Evolutionary conservation across 1,140 invertebrate species (phyloP).

Genomic region (Heliconius melpomene): DNA sequence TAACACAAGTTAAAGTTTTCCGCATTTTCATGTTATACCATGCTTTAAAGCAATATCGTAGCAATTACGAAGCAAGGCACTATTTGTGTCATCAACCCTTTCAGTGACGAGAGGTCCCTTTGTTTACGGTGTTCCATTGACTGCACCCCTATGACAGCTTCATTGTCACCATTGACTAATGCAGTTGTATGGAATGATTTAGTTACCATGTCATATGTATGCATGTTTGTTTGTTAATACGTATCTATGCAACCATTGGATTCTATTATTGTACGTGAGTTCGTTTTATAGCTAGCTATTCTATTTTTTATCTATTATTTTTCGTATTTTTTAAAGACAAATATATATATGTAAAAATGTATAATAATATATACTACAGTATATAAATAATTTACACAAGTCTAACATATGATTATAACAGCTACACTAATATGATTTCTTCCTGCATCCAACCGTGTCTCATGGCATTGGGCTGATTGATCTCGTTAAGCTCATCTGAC

Average conservation of each 20-base stretch:
- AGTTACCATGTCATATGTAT: conserved; percentile 10
- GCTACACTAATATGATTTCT: not conserved
- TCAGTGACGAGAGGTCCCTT: conserved; percentile 34
- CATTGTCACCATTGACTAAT: conserved; percentile 43
- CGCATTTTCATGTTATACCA: not conserved
- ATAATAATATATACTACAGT: no score
- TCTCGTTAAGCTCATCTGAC: conserved; percentile 44
- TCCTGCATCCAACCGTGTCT: not conserved
- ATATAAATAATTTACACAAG: not conserved
- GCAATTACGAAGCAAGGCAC: conserved; percentile 15
- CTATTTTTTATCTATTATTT: not conserved
- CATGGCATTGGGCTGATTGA: conserved; percentile 47
- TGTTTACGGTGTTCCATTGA: conserved; percentile 39
- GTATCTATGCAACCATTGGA: not conserved
- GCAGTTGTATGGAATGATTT: conserved; percentile 38
- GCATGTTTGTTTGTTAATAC: no score
- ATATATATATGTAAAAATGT: no score
- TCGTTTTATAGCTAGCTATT: not conserved
- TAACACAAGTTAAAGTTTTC: not conserved
- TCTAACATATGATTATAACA: conserved; percentile 16
- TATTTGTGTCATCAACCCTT: conserved; percentile 35
- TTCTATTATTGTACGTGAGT: not conserved
- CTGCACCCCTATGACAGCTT: conserved; percentile 38
- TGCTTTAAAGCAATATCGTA: not conserved
- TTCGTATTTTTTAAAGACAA: no score